Conservation (phyloP, 30 jellyfish, hydroid and myxozoan species). For the Morbakka virulenta region DNA sequence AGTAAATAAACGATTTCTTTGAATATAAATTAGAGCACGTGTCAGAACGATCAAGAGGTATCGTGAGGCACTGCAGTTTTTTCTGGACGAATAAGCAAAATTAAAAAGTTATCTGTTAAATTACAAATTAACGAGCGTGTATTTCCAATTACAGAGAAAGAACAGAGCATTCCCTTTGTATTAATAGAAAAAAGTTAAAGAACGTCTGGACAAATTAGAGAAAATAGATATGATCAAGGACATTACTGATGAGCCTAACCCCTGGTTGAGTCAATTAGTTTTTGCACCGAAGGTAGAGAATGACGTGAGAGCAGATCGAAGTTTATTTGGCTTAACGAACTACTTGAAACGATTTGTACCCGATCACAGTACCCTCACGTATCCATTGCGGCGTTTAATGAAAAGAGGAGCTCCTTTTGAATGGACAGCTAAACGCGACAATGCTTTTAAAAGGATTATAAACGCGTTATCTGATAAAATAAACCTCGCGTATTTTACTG, state of each 20-base stretch:
- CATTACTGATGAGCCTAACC: conserved; percentile 30
- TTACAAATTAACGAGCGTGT: too few relatives aligned
- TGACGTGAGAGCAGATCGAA: neutral
- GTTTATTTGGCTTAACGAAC: conserved; percentile 24
- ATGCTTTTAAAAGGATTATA: neutral
- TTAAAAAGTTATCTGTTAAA: too few relatives aligned
- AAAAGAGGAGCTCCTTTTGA: neutral
- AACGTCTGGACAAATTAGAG: neutral
- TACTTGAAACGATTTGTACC: conserved; percentile 32
- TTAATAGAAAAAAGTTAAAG: neutral
- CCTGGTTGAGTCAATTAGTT: conserved; percentile 17
- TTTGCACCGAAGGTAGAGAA: conserved; percentile 3
- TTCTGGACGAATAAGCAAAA: too few relatives aligned
- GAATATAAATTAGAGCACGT: too few relatives aligned
- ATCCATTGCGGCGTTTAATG: neutral
- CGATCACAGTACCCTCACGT: neutral
- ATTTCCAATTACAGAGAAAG: conserved; percentile 4
- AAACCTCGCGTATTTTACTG: conserved; percentile 5
- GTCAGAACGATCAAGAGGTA: too few relatives aligned
- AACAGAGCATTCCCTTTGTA: neutral
- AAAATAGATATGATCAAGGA: neutral
- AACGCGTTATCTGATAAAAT: neutral
- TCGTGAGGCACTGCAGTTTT: too few relatives aligned
- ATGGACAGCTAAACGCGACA: conserved; percentile 13
- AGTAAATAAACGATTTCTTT: too few relatives aligned